Percentiles rank a stretch among this genome's conserved stretches.
These are phyloP conservation scores for Xiphophorus couchianus DNA, from an alignment of 2,113 vertebrate genomes.

Conservation along the genomic window DNA sequence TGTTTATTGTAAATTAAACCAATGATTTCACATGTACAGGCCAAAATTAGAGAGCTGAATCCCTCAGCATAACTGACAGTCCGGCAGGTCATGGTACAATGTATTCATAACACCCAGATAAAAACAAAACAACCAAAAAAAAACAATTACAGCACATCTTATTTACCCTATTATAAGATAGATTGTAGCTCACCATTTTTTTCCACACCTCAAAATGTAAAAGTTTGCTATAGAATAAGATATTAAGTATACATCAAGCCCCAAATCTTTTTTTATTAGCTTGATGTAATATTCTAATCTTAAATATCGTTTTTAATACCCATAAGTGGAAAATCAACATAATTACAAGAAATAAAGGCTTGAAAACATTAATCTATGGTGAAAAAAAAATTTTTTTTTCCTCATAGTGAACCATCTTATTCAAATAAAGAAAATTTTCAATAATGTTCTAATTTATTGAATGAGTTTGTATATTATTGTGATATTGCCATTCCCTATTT, in stretches of 20 bases:
- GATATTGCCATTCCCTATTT: neutral
- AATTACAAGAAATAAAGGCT: no score
- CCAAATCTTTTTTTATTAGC: no score
- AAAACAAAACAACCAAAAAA: no score
- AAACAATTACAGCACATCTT: neutral
- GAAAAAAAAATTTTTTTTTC: no score
- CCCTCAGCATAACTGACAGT: neutral
- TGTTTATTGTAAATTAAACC: neutral
- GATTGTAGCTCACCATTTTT: neutral
- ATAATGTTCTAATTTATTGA: no score
- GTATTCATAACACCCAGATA: neutral
- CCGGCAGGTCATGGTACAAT: neutral
- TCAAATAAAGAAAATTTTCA: no score
- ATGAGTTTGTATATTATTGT: neutral
- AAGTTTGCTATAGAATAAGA: neutral
- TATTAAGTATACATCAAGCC: neutral
- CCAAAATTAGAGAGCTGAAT: neutral
- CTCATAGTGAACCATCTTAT: no score
- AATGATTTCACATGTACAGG: neutral
- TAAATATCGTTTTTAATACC: no score
- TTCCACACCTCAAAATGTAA: neutral
- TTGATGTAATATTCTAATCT: no score
- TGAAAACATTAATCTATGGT: no score
- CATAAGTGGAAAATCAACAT: no score
- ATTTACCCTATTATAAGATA: neutral